A percentile compares a stretch with the other conserved stretches of the same genome.
phyloP scores from a whole-genome alignment of 2,797 vertebrate genomes.

The Fringilla coelebs region DNA sequence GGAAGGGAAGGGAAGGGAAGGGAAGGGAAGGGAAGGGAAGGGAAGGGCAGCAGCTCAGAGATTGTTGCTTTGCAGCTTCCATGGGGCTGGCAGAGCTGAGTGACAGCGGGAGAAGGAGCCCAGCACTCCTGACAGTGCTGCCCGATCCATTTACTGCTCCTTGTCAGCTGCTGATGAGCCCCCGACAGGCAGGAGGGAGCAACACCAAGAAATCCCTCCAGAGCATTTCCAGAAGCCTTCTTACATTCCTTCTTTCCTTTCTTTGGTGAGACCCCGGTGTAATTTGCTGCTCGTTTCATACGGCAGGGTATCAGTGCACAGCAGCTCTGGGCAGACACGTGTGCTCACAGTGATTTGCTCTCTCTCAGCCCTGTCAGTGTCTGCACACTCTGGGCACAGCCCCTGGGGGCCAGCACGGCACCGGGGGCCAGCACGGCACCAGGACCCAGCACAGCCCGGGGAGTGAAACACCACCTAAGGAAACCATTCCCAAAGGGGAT shows the following conservation, averaged over 20 bases:
- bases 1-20: too few relatives aligned
- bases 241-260: background rate
- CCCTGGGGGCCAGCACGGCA: background rate
- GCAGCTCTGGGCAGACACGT: background rate
- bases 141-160: background rate
- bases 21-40: too few relatives aligned
- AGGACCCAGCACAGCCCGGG: too few relatives aligned
- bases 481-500: background rate
- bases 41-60: background rate
- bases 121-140: background rate
- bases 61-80: background rate
- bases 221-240: background rate
- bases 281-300: background rate
- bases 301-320: background rate
- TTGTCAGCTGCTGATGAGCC: background rate
- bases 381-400: fast-evolving
- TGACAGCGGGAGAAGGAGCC: background rate
- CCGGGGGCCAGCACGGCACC: background rate
- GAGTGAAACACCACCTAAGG: fast-evolving
- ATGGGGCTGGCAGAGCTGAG: background rate
- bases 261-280: background rate
- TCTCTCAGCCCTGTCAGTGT: background rate
- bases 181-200: background rate
- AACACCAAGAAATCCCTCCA: background rate
- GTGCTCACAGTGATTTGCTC: fast-evolving